Conservation (phyloP, 1,140 invertebrate species). For the Papilio dardanus region DNA sequence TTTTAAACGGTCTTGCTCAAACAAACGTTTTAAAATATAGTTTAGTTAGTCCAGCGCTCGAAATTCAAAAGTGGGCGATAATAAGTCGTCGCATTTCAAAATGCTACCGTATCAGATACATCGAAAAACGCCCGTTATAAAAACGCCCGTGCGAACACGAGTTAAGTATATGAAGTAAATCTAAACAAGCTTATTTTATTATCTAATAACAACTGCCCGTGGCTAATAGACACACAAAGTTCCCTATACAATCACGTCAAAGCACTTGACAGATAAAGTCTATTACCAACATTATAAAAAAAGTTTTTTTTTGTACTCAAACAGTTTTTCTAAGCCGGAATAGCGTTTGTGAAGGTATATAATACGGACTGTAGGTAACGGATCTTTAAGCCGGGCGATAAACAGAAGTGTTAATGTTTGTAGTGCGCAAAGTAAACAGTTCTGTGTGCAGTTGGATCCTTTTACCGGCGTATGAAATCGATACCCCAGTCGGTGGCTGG, state of each 20-base stretch:
- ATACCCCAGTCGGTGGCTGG: slow-evolving; percentile 30
- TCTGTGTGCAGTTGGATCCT: slow-evolving; percentile 42
- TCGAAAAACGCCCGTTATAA: too few relatives aligned
- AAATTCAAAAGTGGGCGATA: too few relatives aligned
- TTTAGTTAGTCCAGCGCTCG: too few relatives aligned
- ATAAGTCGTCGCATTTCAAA: too few relatives aligned
- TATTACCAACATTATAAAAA: slow-evolving; percentile 26
- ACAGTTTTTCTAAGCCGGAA: slow-evolving; percentile 23
- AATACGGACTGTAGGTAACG: slow-evolving; percentile 29
- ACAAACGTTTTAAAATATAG: too few relatives aligned
- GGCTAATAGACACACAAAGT: background rate
- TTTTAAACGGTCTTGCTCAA: too few relatives aligned
- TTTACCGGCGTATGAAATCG: slow-evolving; percentile 49
- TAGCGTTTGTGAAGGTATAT: slow-evolving; percentile 29
- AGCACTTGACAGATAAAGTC: slow-evolving; percentile 23
- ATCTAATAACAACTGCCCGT: background rate
- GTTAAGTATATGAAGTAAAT: background rate
- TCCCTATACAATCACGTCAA: slow-evolving; percentile 19
- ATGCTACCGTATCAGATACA: too few relatives aligned
- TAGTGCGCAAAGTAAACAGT: slow-evolving; percentile 49
- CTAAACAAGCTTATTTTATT: background rate
- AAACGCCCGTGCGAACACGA: too few relatives aligned
- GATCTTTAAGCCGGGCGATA: slow-evolving; percentile 47
- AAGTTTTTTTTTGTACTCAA: background rate
- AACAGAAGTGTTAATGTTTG: slow-evolving; percentile 61